A percentile compares a stretch with the other conserved stretches of the same genome.
Conservation (phyloP, 2,113 vertebrate species). For the Cynocephalus volans region DNA sequence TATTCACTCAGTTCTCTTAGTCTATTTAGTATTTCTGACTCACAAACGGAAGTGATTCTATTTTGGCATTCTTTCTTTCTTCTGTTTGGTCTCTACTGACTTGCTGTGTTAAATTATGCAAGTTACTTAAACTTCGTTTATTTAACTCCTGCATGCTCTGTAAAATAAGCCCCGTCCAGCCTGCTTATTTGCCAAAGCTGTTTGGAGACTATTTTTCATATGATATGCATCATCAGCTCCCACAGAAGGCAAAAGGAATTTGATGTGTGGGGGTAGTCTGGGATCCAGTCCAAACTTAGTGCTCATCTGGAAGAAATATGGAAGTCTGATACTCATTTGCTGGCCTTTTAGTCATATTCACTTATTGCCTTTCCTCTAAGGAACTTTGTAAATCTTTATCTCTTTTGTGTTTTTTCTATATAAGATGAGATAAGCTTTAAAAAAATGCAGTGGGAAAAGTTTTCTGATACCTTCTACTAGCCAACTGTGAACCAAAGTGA, state of each 20-base stretch:
- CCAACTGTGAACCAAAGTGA: slow-evolving; percentile 26
- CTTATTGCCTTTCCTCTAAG: slow-evolving; percentile 50
- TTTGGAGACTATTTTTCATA: slow-evolving; percentile 82
- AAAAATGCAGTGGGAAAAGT: slow-evolving; percentile 34
- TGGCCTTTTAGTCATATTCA: slow-evolving; percentile 58
- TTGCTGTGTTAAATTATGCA: slow-evolving; percentile 76
- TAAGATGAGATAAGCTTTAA: slow-evolving; percentile 50
- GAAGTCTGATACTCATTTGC: slow-evolving; percentile 56
- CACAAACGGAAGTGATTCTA: slow-evolving; percentile 79
- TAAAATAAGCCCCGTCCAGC: slow-evolving; percentile 65
- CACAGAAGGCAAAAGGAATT: slow-evolving; percentile 85
- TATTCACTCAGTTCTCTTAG: slow-evolving; percentile 61
- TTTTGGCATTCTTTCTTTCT: slow-evolving; percentile 75
- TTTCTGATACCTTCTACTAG: slow-evolving; percentile 29
- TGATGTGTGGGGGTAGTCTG: slow-evolving; percentile 82
- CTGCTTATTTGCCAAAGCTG: slow-evolving; percentile 72
- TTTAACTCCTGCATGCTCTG: slow-evolving; percentile 72
- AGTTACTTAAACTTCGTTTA: slow-evolving; percentile 79
- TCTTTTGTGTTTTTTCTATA: neutral
- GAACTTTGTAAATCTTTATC: slow-evolving; percentile 70
- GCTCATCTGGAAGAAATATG: slow-evolving; percentile 86
- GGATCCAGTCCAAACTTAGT: slow-evolving; percentile 78
- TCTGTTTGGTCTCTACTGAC: slow-evolving; percentile 69
- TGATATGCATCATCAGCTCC: slow-evolving; percentile 82
- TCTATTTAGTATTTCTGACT: slow-evolving; percentile 71